phyloP scores from a whole-genome alignment of 92 coral and sea anemone genomes.

The Blastomussa wellsi region DNA sequence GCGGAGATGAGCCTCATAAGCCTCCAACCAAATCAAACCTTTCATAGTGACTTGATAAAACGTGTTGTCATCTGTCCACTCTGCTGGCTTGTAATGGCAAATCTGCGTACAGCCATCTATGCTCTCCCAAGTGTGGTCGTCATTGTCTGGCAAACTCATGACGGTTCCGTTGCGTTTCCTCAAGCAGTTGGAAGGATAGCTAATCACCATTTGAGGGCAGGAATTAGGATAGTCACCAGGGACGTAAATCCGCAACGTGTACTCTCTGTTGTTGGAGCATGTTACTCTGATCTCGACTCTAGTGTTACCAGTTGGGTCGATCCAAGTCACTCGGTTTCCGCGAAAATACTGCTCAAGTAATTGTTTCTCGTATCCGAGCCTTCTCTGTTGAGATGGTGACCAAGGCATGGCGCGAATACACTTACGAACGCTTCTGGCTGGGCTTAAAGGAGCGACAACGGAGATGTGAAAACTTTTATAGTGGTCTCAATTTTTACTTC shows the following conservation, averaged over 20 bases:
- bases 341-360: slow-evolving; percentile 48
- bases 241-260: slow-evolving; percentile 63
- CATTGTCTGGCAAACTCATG: background rate
- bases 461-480: background rate
- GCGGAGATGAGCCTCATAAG: slow-evolving; percentile 71
- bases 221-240: slow-evolving; percentile 77
- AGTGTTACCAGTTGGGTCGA: slow-evolving; percentile 58
- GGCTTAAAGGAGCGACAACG: background rate
- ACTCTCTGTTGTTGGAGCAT: slow-evolving; percentile 51
- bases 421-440: background rate
- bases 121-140: slow-evolving; percentile 25
- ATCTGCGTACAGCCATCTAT: slow-evolving; percentile 31
- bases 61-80: slow-evolving; percentile 69
- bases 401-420: slow-evolving; percentile 29
- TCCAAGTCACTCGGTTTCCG: slow-evolving; percentile 56
- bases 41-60: slow-evolving; percentile 83
- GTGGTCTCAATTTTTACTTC: background rate
- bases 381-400: slow-evolving; percentile 59
- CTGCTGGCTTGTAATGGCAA: slow-evolving; percentile 29
- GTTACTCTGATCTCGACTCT: slow-evolving; percentile 53
- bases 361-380: slow-evolving; percentile 56
- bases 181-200: slow-evolving; percentile 49
- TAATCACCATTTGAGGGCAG: slow-evolving; percentile 70
- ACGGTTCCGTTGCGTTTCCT: background rate
- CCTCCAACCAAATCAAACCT: slow-evolving; percentile 83